These are phyloP conservation scores for Pollenia amentaria DNA, from an alignment of 2,888 invertebrate genomes.

Conservation along the genomic window DNA sequence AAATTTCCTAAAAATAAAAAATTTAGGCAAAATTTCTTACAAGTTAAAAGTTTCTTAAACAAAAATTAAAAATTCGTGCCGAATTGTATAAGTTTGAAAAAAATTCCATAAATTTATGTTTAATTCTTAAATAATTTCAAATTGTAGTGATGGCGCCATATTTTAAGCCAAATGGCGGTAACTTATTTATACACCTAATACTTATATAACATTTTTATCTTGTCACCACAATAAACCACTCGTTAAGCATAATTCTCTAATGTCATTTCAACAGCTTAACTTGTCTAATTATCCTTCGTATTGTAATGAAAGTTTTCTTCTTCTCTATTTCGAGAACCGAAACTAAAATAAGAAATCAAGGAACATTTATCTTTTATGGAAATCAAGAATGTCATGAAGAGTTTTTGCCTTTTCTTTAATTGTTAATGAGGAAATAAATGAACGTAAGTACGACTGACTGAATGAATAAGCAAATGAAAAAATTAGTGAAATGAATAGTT, in stretches of 20 bases:
- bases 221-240: constrained; percentile 36
- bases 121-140: too few relatives aligned
- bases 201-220: neutral
- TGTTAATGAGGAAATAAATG: constrained; percentile 33
- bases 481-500: constrained; percentile 17
- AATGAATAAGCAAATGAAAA: neutral
- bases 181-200: too few relatives aligned
- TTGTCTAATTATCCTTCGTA: constrained; percentile 60
- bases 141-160: too few relatives aligned
- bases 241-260: constrained; percentile 54
- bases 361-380: constrained; percentile 3
- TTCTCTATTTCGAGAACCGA: neutral
- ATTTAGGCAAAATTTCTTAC: too few relatives aligned
- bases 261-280: constrained; percentile 65
- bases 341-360: constrained; percentile 4
- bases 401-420: neutral
- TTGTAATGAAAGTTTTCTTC: constrained; percentile 33
- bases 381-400: constrained; percentile 25
- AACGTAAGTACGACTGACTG: neutral
- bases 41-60: too few relatives aligned
- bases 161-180: too few relatives aligned
- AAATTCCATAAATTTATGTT: too few relatives aligned
- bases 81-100: too few relatives aligned
- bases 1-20: too few relatives aligned
- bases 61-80: too few relatives aligned